Evolutionary conservation across 2,888 invertebrate species (phyloP).

Genomic region (Ichneumoninae sp.): DNA sequence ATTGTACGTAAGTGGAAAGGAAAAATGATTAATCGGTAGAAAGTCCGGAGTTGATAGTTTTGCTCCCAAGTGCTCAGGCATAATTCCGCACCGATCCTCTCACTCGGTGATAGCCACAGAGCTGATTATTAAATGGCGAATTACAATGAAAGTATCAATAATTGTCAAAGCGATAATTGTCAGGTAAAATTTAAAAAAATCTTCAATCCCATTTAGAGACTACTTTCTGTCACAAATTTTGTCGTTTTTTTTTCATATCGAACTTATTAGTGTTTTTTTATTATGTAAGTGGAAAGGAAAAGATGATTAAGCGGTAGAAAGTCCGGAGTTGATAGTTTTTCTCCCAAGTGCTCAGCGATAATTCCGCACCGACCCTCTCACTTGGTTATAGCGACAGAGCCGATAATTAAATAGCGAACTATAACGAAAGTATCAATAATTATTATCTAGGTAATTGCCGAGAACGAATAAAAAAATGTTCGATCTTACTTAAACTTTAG

Average conservation of each 20-base stretch:
- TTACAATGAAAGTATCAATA: not conserved
- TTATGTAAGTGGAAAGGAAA: not conserved
- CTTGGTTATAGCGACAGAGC: not conserved
- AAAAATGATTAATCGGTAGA: slow-evolving; percentile 55
- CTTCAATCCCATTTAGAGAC: not conserved
- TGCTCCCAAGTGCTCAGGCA: slow-evolving; percentile 11
- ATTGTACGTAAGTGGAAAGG: not conserved
- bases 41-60: slow-evolving; percentile 40
- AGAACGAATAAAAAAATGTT: not conserved
- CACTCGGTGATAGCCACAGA: slow-evolving; percentile 3
- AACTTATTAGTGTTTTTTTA: not conserved
- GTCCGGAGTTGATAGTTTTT: slow-evolving; percentile 25
- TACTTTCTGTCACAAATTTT: not conserved
- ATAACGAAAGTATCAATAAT: not conserved
- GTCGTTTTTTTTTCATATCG: not conserved
- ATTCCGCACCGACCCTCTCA: slow-evolving; percentile 11
- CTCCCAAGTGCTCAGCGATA: slow-evolving; percentile 12
- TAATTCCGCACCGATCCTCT: slow-evolving; percentile 18
- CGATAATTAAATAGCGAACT: not conserved
- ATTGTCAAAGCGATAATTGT: not conserved
- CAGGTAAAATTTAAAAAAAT: not conserved
- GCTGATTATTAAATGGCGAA: not conserved
- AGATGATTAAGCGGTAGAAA: slow-evolving; percentile 57
- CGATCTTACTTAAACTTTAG: not conserved
- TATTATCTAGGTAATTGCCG: not conserved